Conservation (phyloP, 2,888 invertebrate species). For the Machimus rusticus region DNA sequence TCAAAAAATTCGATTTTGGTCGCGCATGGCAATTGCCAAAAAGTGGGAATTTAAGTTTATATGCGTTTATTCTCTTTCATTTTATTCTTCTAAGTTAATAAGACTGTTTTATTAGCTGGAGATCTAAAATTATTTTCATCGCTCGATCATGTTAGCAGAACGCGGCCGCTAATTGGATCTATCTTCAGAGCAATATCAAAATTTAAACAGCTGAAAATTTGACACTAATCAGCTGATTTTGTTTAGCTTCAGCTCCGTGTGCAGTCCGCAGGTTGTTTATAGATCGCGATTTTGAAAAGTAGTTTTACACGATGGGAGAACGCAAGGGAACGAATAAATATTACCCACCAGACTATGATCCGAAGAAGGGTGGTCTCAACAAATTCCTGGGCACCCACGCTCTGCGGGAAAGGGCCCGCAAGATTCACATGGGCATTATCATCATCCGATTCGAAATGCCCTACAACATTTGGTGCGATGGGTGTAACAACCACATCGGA, state of each 20-base stretch:
- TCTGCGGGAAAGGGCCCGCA: constrained; percentile 92
- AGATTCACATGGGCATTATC: constrained; percentile 90
- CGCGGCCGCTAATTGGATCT: not conserved
- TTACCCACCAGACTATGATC: constrained; percentile 99
- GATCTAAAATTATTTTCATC: not conserved
- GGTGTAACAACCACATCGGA: constrained; percentile 97
- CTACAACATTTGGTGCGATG: constrained; percentile 99
- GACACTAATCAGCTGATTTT: not conserved
- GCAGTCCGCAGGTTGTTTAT: not conserved
- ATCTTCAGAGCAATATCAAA: not conserved
- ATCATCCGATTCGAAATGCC: constrained; percentile 95
- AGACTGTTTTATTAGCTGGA: not conserved
- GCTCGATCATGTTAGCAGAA: not conserved
- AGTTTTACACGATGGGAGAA: constrained; percentile 83
- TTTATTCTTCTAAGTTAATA: not conserved
- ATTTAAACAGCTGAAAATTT: not conserved
- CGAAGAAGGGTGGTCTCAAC: constrained; percentile 91
- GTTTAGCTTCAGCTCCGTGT: not conserved
- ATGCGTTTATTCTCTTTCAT: not conserved
- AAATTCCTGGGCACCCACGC: constrained; percentile 95
- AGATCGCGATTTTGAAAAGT: not conserved
- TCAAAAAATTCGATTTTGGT: not conserved
- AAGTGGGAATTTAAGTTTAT: not conserved
- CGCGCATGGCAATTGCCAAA: not conserved
- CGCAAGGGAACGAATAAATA: constrained; percentile 97